Base-by-base conservation (phyloP, 1,140 invertebrate species). In the Drosophila paulistorum region DNA sequence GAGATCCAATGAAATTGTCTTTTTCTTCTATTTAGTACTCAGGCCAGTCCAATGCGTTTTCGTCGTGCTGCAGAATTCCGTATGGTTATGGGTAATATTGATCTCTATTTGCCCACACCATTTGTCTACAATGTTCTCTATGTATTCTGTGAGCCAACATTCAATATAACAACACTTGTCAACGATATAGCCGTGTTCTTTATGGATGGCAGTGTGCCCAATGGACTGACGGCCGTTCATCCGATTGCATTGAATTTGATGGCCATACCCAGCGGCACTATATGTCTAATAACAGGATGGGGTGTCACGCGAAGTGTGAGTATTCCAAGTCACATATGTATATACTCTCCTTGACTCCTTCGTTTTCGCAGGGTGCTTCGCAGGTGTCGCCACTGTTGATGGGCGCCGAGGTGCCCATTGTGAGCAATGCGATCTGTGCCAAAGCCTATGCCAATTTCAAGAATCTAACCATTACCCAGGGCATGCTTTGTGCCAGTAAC, bases 401-500 rank as follows among this genome's bases (percentile, higher is more conserved):
- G 77, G 62, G 48, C 17, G 69, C 63, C 5, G 45, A 26, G 14
- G 66, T 79, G 2, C 72, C 73, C 9, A 72, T 79, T 54, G 68
- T 76, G 9, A 58, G 33, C 41, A 45, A 63, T 42, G 10, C 65
- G 0, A 35, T 55, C 2, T 79, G 77, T 39, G 41, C 42, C 20
- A 59, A 10, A 1, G 71, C 33, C 42, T 79, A 72, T 41, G 26
- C 13, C n/a, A 62, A 20, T 37, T 39, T 62, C 6, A 17, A n/a
- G 4, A 48, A 30, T 14, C n/a, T 20, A 9, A 58, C 71, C 10
- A 42, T 23, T 6, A 17, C 4, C 4, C 0, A n/a, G 4, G 70
- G 73, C 2, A 79, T 76, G 72, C 5, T 79, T 17, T 79, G 73
- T 60, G 71, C 72, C 33, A 73, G 71, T 10, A 68, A 68, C 48